A percentile compares a stretch with the other conserved stretches of the same genome.
Evolutionary conservation across 2,113 vertebrate genomes (phyloP).

Genomic region (Rhagologus leucostigma): DNA sequence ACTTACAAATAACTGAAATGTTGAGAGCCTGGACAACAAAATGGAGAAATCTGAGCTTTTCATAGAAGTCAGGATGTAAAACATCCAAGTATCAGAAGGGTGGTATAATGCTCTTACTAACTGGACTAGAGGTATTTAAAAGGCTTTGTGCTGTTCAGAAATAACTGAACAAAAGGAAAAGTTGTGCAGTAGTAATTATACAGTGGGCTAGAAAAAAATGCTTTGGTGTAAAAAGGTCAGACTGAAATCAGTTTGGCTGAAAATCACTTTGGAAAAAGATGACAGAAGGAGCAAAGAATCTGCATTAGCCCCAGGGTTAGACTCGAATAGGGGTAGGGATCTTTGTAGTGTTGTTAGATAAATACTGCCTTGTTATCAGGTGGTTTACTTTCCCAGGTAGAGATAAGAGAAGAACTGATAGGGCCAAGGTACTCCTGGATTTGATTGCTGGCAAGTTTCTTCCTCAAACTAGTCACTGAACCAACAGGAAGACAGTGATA

Average conservation of each 20-base stretch:
- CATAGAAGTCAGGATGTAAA: not conserved
- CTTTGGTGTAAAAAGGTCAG: not conserved
- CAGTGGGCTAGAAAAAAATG: not conserved
- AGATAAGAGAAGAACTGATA: constrained; percentile 25
- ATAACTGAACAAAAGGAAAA: not conserved
- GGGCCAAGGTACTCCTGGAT: not conserved
- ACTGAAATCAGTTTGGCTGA: not conserved
- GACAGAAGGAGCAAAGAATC: constrained; percentile 17
- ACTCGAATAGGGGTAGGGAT: not conserved
- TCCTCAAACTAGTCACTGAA: not conserved
- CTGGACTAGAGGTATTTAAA: not conserved
- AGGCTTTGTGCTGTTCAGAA: not conserved
- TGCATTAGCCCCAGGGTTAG: constrained; percentile 3
- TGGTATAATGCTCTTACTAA: not conserved
- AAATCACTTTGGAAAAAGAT: constrained; percentile 11
- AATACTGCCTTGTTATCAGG: constrained; percentile 12
- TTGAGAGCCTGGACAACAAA: not conserved
- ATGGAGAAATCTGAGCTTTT: not conserved
- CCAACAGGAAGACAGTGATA: not conserved
- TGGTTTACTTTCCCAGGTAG: constrained; percentile 26
- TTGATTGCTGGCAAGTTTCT: not conserved
- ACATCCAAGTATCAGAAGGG: not conserved
- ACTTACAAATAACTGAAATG: not conserved
- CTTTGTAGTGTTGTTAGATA: constrained; percentile 36
- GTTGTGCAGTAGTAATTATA: not conserved